A percentile compares a stretch with the other conserved stretches of the same genome.
These are phyloP conservation scores for Gryllus longicercus DNA, from an alignment of 2,888 invertebrate genomes.

Conservation along the genomic window DNA sequence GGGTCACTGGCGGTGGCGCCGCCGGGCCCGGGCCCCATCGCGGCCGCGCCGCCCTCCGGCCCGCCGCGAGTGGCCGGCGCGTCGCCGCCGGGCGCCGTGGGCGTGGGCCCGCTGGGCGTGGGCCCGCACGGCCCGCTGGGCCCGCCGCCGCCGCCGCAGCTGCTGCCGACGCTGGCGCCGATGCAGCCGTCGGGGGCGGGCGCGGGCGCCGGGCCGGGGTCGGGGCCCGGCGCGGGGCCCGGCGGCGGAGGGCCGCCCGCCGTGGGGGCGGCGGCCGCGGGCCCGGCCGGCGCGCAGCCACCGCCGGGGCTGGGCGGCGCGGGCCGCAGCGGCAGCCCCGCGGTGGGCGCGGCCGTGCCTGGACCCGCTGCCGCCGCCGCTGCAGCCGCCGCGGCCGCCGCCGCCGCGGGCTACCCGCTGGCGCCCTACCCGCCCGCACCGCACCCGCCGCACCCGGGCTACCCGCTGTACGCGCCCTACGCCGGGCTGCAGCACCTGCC, in stretches of 20 bases:
- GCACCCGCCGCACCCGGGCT: constrained; percentile 46
- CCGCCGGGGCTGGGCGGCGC: constrained; percentile 18
- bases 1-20: no score
- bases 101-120: constrained; percentile 57
- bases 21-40: no score
- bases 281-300: constrained; percentile 20
- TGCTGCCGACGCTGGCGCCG: constrained; percentile 26
- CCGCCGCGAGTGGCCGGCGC: no score
- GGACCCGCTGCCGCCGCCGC: constrained; percentile 30
- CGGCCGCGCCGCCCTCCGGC: no score
- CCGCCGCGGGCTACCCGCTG: constrained; percentile 39
- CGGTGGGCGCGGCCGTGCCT: constrained; percentile 37
- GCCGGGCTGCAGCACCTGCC: constrained; percentile 68
- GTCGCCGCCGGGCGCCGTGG: constrained; percentile 33
- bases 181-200: constrained; percentile 29
- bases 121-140: constrained; percentile 47
- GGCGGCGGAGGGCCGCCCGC: constrained; percentile 28
- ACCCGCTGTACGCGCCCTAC: constrained; percentile 75
- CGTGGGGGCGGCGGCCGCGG: constrained; percentile 26
- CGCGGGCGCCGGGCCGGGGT: constrained; percentile 28
- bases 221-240: constrained; percentile 26
- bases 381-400: constrained; percentile 38
- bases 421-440: constrained; percentile 38
- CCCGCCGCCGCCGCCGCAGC: constrained; percentile 23
- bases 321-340: constrained; percentile 36